Evolutionary conservation across 35 echinoderm and acorn worm genomes (phyloP).

Genomic region (Diadema setosum): DNA sequence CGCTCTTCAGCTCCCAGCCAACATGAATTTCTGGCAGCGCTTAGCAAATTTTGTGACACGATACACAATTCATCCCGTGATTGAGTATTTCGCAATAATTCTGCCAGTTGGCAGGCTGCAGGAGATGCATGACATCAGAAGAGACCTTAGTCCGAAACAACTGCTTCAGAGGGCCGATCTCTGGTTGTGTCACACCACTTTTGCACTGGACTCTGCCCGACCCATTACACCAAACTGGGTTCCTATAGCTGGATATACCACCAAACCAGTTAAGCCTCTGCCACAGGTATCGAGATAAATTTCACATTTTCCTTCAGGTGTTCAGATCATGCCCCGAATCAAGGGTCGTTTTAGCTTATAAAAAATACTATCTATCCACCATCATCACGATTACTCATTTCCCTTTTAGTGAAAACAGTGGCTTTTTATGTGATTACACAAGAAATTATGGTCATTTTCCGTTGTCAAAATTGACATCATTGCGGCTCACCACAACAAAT

Average conservation of each 20-base stretch:
- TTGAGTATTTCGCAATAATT: not conserved
- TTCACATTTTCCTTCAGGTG: no score
- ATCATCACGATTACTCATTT: no score
- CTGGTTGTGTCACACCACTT: not conserved
- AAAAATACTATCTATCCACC: no score
- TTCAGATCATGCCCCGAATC: no score
- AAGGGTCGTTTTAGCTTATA: no score
- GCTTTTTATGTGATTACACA: no score
- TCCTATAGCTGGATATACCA: not conserved
- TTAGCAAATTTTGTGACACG: not conserved
- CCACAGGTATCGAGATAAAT: no score
- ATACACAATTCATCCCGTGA: not conserved
- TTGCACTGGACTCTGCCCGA: not conserved
- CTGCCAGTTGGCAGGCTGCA: not conserved
- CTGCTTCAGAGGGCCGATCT: not conserved
- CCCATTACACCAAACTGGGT: not conserved
- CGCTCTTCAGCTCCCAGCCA: not conserved
- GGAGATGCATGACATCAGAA: not conserved
- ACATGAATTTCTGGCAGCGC: not conserved
- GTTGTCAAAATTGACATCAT: no score
- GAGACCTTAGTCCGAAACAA: not conserved
- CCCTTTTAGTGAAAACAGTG: no score
- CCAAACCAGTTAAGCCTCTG: not conserved
- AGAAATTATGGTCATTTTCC: no score
- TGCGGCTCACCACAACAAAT: no score